These are phyloP conservation scores for Pseudomyrmex concolor DNA, from an alignment of 1,140 invertebrate species.

Conservation along the genomic window DNA sequence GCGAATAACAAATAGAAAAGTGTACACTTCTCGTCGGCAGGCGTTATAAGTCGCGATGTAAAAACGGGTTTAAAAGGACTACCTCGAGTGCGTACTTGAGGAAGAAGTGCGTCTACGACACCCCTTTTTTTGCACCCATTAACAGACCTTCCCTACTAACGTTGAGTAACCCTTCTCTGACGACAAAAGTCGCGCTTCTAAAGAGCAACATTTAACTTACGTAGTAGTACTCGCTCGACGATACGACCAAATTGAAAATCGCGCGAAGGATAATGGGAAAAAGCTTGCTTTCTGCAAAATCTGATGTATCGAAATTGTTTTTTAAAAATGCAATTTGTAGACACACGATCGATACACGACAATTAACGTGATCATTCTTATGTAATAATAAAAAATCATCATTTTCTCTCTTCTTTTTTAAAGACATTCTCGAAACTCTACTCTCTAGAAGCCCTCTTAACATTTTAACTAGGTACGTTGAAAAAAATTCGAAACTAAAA, in stretches of 20 bases:
- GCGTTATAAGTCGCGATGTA: conserved; percentile 37
- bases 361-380: neutral
- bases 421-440: no score
- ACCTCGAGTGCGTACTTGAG: conserved; percentile 26
- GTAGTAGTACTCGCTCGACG: neutral
- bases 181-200: conserved; percentile 36
- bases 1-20: neutral
- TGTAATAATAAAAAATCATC: neutral
- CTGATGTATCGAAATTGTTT: neutral
- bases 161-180: conserved; percentile 28
- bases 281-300: neutral
- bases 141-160: neutral
- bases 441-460: no score
- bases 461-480: no score
- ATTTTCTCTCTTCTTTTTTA: no score
- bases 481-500: no score
- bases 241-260: neutral
- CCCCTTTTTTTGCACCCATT: conserved; percentile 7
- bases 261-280: neutral
- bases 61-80: conserved; percentile 59
- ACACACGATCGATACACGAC: no score
- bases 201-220: conserved; percentile 50
- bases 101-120: conserved; percentile 45
- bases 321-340: no score
- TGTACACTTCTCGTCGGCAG: neutral